Evolutionary conservation across 1,140 invertebrate species (phyloP).

Genomic region (Chelonus insularis): DNA sequence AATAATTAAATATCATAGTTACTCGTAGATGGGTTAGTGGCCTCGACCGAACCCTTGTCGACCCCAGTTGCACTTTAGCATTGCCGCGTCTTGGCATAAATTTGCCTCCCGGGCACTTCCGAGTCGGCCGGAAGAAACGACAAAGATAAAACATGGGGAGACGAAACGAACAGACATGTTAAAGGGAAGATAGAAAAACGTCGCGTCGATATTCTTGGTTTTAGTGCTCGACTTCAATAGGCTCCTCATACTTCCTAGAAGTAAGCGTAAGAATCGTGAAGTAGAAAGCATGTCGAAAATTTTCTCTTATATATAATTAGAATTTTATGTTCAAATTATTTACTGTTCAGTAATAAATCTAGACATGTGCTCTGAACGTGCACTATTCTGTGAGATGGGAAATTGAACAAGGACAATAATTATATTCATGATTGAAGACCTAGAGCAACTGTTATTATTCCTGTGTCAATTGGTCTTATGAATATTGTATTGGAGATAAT

Average conservation of each 20-base stretch:
- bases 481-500: no score
- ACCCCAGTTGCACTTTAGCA: slow-evolving; percentile 21
- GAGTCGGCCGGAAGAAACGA: not conserved
- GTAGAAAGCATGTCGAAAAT: slow-evolving; percentile 25
- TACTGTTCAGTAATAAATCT: no score
- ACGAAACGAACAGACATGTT: slow-evolving; percentile 6
- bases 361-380: no score
- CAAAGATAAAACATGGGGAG: not conserved
- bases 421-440: no score
- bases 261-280: not conserved
- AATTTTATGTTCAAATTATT: not conserved
- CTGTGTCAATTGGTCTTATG: no score
- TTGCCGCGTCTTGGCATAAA: slow-evolving; percentile 13
- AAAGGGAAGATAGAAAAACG: not conserved
- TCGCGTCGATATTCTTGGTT: slow-evolving; percentile 6
- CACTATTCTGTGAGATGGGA: no score
- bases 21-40: slow-evolving; percentile 14
- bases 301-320: slow-evolving; percentile 12
- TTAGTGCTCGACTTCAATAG: not conserved
- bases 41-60: slow-evolving; percentile 3
- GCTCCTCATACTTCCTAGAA: not conserved
- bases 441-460: no score
- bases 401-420: not conserved
- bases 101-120: slow-evolving; percentile 16
- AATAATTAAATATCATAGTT: not conserved